A percentile compares a stretch with the other conserved stretches of the same genome.
Conservation (phyloP, 2,113 vertebrate species). For the Eretmochelys imbricata region DNA sequence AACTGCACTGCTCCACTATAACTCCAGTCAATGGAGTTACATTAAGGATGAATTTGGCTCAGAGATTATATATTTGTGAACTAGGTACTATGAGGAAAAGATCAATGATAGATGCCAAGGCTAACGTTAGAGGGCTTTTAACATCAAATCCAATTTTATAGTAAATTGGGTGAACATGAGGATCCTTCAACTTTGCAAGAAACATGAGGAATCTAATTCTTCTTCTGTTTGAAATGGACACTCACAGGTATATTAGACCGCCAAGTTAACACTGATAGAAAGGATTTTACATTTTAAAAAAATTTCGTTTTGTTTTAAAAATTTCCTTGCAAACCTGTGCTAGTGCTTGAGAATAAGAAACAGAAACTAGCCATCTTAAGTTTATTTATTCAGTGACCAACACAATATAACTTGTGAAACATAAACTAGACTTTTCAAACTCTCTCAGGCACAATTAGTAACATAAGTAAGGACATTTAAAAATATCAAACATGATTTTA, state of each 20-base stretch:
- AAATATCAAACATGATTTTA: not conserved
- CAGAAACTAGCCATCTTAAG: rapidly evolving
- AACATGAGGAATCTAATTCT: not conserved
- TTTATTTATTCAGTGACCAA: not conserved
- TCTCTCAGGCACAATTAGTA: not conserved
- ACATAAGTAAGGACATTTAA: not conserved
- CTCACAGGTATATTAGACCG: rapidly evolving
- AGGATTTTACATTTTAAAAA: not conserved
- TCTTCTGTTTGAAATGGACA: not conserved
- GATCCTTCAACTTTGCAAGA: not conserved
- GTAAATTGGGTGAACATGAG: not conserved
- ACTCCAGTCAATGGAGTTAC: not conserved
- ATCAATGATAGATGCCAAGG: rapidly evolving
- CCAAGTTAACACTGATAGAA: not conserved
- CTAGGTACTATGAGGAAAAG: not conserved
- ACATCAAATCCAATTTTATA: not conserved
- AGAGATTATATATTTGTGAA: not conserved
- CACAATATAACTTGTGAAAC: not conserved
- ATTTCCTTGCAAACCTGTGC: not conserved
- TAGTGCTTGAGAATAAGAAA: not conserved
- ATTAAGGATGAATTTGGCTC: not conserved
- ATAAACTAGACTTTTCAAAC: not conserved
- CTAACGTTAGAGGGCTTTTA: not conserved
- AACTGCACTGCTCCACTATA: not conserved
- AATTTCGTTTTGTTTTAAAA: not conserved